Base-by-base conservation (phyloP, 2,888 invertebrate genomes). In the Diaphora mendica region DNA sequence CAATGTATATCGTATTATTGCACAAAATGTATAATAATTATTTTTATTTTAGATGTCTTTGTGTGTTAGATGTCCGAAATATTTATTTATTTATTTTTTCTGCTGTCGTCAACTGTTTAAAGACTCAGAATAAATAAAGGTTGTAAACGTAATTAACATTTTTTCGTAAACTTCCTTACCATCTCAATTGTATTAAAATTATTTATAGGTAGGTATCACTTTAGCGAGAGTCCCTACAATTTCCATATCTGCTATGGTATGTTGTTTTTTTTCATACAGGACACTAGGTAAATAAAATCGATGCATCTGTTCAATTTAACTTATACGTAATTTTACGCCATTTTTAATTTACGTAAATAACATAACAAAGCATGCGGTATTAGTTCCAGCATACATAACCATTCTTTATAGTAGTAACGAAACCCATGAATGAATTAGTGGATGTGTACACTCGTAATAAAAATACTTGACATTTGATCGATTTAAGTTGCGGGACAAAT, bases 391-490 rank as follows among this genome's bases (percentile, higher is more conserved):
- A 55, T 59, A 71, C 42, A 66, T 71, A 30, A 39, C 71, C 9
- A 33, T 55, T 59, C 71, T 74, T 71, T 64, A 73, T 33, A 33
- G 26, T 11, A n/a, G 55, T 15, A 67, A 75, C 71, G 48, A 72
- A 65, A 17, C 48, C 64, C 33, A 71, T 80, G 73, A 80, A 80
- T 80, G 80, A 79, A 79, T 80, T 77, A 77, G 67, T 33, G 71
- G 26, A 17, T 35, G 23, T n/a, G 23, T 15, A 33, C 17, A 39
- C 35, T 65, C 39, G n/a, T 51, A 64, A 39, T 33, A 39, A 17
- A 62, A 26, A 55, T 70, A 64, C 55, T 64, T n/a, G 30, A 35
- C 26, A 64, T 48, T 64, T 70, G n/a, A 77, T 74, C 64, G 80
- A 77, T 67, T 33, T 44, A 33, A 35, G 62, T 67, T 70, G 62